Base-by-base conservation (phyloP, 1,140 invertebrate genomes). In the Dysdera silvatica region DNA sequence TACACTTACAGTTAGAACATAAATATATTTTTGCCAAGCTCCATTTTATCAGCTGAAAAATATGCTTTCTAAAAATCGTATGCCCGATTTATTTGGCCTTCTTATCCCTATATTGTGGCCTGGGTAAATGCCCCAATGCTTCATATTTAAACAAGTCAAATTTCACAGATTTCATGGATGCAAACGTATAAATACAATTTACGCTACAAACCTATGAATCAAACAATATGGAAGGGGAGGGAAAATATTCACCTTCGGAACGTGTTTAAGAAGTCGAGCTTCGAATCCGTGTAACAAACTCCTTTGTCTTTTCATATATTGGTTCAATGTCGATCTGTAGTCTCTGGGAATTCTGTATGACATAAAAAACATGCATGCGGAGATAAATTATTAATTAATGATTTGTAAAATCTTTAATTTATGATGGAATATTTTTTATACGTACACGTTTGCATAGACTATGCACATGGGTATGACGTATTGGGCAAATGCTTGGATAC, bases 401-500 rank as follows among this genome's bases (percentile, higher is more conserved):
- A 28, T 51, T 55, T 16, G 31, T 23, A 6, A 4, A 29, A 57
- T 26, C 1, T 24, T 55, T 55, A 18, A n/a, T 8, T n/a, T 0
- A 14, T 26, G 32, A 2, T 37, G 18, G 10, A 37, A 10, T 37
- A 48, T n/a, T 31, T 18, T 53, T 10, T 1, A 23, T 55, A 32
- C 56, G 58, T 65, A 70, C 60, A 69, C 56, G 54, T 62, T 80
- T 67, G 82, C 84, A 74, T 85, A 91, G 5, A 89, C 81, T 41
- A 85, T 80, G 70, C 85, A 85, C 72, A 87, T 84, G n/a, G 88
- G 87, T 70, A 87, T 81, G 53, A 91, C 80, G 68, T 85, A 88
- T 69, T 85, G 82, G 70, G 88, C 87, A 76, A 92, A 93, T 71
- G 88, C 84, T 71, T 88, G 83, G 29, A 91, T 84, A 69, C 85